Evolutionary conservation across 2,888 invertebrate species (phyloP), one percentile per base, ranked within the genome.

Genomic region (Ophion slaviceki): DNA sequence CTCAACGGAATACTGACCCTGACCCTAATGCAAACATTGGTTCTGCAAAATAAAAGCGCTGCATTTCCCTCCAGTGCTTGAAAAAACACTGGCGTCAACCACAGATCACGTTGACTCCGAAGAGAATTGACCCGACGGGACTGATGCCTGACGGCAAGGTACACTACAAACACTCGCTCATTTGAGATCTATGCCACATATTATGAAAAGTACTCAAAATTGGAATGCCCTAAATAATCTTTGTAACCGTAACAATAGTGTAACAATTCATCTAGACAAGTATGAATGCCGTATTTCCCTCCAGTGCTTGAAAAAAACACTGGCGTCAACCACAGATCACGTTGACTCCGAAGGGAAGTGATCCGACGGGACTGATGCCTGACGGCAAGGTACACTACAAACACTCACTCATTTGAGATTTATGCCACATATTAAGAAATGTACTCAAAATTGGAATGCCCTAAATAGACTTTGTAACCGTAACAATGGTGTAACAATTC

Each of bases 321-420:
- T 62, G 61, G 61, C 61, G 61, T 62, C 61, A 62, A 40, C 61
- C n/a, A 62, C 61, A 20, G 40, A 40, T 40, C 40, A 40, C 40
- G 6, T 40, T 40, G 6, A 40, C 40, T 40, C 40, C 40, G 40
- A 40, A 40, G 40, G 6, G 40, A 40, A 40, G 40, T 6, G 40
- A 40, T 6, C 40, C 40, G 40, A 40, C 40, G 40, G 7, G 6
- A 40, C 40, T 40, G 61, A 24, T 62, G 36, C 66, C 66, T 40
- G 66, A 66, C 40, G 66, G 66, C 66, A 66, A 32, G 40, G 66
- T 66, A 66, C 66, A 66, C 66, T 66, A 66, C 66, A 66, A 66
- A 20, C 61, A 62, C 20, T 24, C 17, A 62, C 17, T 20, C 24
- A 20, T 20, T n/a, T 62, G 40, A 40, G 40, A 40, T 40, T 40